Evolutionary conservation across 2,797 vertebrate genomes (phyloP), one percentile per base, ranked within the genome.

Genomic region (Okamejei kenojei): DNA sequence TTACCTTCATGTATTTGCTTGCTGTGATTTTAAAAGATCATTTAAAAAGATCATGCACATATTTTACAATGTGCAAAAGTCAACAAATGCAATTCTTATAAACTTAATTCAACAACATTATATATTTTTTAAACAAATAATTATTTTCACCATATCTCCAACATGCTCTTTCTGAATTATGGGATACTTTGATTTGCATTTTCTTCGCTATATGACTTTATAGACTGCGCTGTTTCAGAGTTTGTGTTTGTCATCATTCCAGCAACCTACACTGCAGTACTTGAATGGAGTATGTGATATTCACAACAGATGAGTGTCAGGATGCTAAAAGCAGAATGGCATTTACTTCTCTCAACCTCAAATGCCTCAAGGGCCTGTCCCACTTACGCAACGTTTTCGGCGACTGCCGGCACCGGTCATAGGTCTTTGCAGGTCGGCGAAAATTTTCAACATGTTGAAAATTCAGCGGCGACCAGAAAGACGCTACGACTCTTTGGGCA

Each of bases 51-150:
- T 92, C 45, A 58, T 26, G 35, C 11, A 58, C 11, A 11, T n/a
- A 74, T 73, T 76, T 76, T 58, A 76, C 11, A n/a, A 73, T 74
- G 68, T 92, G 58, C 90, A 92, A 54, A 91, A 58, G 61, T 88
- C n/a, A 76, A 92, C 38, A n/a, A 45, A 45, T 92, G 11, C 73
- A 92, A 74, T 26, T 38, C 38, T n/a, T 58, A 54, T n/a, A 23
- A 91, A 45, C 15, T n/a, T 15, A 58, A 92, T 76, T 76, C 58
- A 15, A 58, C 71, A 68, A 65, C 68, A 19, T 35, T 35, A 68
- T 38, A 88, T 88, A 1, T 35, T 35, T 68, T 88, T 21, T 9
- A 68, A 88, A 88, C n/a, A 88, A 35, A 26, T 29, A 32, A 88
- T 32, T 35, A 15, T 19, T 9, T 19, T 68, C 29, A 35, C n/a